A percentile compares a stretch with the other conserved stretches of the same genome.
Conservation (phyloP, 2,797 vertebrate genomes). For the Dipus sagitta region DNA sequence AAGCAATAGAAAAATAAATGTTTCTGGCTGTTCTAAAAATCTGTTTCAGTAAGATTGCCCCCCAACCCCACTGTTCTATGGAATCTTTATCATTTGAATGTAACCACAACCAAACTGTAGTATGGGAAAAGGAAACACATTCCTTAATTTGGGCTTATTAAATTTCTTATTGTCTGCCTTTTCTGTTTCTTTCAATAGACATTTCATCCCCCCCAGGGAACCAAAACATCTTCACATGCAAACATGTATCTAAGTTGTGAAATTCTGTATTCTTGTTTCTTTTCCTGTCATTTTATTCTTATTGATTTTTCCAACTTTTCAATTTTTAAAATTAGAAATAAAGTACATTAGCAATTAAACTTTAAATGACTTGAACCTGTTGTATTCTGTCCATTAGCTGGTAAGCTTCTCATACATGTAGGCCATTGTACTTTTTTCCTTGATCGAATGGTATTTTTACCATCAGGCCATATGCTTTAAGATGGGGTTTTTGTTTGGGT, state of each 20-base stretch:
- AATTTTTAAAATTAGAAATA: slow-evolving; percentile 78
- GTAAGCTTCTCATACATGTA: slow-evolving; percentile 68
- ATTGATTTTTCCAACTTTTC: slow-evolving; percentile 74
- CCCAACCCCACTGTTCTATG: not conserved
- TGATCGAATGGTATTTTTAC: slow-evolving; percentile 79
- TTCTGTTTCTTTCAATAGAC: slow-evolving; percentile 74
- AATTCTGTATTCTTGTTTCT: slow-evolving; percentile 71
- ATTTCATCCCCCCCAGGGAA: slow-evolving; percentile 77
- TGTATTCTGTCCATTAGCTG: slow-evolving; percentile 73
- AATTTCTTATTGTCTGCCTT: slow-evolving; percentile 76
- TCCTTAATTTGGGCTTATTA: slow-evolving; percentile 82
- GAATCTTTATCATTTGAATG: slow-evolving; percentile 11
- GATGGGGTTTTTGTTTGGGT: slow-evolving; percentile 61
- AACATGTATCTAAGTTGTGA: slow-evolving; percentile 64
- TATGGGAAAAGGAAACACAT: slow-evolving; percentile 65
- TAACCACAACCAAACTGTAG: slow-evolving; percentile 57
- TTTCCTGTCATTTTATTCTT: slow-evolving; percentile 49
- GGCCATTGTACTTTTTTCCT: slow-evolving; percentile 78
- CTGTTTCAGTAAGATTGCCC: slow-evolving; percentile 35
- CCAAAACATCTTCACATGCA: slow-evolving; percentile 67
- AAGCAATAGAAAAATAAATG: slow-evolving; percentile 55
- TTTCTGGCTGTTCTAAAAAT: slow-evolving; percentile 13
- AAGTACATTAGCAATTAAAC: slow-evolving; percentile 81
- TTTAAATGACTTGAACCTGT: slow-evolving; percentile 73
- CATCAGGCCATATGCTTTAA: slow-evolving; percentile 67